Evolutionary conservation across 2,888 invertebrate genomes (phyloP).

Genomic region (Drosophila parthenogenetica): DNA sequence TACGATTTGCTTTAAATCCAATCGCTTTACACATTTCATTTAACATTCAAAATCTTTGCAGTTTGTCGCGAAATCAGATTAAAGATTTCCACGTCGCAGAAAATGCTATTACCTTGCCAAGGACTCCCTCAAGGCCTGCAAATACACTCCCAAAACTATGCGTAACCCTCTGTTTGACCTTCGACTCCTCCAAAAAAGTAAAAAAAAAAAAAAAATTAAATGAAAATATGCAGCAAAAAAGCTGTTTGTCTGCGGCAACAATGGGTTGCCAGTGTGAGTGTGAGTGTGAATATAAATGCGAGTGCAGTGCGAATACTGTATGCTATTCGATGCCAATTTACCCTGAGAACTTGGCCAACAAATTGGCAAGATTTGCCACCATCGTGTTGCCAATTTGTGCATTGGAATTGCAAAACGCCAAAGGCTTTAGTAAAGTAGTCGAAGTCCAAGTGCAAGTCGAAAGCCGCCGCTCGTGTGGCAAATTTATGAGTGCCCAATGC

Average conservation of each 20-base stretch:
- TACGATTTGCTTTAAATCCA: too few relatives aligned
- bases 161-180: not conserved
- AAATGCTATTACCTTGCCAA: not conserved
- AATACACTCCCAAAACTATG: not conserved
- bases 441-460: not conserved
- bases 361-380: constrained; percentile 24
- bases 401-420: constrained; percentile 51
- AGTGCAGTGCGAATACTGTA: constrained; percentile 3
- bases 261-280: constrained; percentile 10
- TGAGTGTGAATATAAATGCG: not conserved
- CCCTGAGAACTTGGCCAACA: constrained; percentile 46
- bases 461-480: constrained; percentile 59
- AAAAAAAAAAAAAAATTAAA: not conserved
- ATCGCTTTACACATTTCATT: not conserved
- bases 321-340: constrained; percentile 64
- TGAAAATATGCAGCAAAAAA: constrained; percentile 11
- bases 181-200: not conserved
- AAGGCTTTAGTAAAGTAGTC: constrained; percentile 11
- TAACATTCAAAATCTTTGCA: constrained; percentile 18
- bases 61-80: constrained; percentile 22
- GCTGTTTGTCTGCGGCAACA: constrained; percentile 18
- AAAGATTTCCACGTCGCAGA: not conserved
- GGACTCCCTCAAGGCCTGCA: not conserved
- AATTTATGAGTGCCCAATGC: constrained; percentile 66
- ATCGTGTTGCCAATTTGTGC: constrained; percentile 64